A percentile compares a stretch with the other conserved stretches of the same genome.
phyloP scores from a whole-genome alignment of 2,113 vertebrate genomes.

The Shinisaurus crocodilurus region DNA sequence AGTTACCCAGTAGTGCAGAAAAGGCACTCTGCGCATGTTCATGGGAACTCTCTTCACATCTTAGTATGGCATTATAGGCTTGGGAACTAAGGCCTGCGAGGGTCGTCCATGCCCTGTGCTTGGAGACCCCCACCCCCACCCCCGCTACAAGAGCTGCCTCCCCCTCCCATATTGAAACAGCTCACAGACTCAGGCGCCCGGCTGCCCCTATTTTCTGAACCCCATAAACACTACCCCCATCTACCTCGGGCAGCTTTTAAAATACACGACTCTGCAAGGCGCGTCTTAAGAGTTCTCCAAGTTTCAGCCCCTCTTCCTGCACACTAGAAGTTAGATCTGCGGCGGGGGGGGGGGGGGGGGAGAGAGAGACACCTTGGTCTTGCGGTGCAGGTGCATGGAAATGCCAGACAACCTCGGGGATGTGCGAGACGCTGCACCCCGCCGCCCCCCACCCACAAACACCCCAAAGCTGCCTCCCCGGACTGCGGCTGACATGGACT shows the following conservation, averaged over 20 bases:
- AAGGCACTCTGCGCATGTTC: background rate
- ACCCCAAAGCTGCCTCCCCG: background rate
- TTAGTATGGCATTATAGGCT: background rate
- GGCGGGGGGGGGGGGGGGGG: too few relatives aligned
- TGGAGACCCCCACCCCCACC: too few relatives aligned
- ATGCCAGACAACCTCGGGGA: background rate
- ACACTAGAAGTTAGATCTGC: background rate
- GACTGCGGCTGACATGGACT: background rate
- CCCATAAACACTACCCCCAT: accelerated
- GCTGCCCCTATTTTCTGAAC: background rate
- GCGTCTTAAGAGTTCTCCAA: background rate
- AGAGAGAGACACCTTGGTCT: background rate
- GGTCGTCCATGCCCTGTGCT: too few relatives aligned
- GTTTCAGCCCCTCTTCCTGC: slow-evolving; percentile 7
- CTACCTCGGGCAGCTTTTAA: too few relatives aligned
- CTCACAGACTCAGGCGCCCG: background rate
- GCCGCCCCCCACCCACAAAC: background rate
- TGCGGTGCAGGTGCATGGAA: background rate
- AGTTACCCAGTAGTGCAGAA: background rate
- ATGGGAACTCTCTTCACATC: background rate
- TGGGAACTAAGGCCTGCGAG: background rate
- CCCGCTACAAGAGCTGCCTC: too few relatives aligned
- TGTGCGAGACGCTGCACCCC: background rate
- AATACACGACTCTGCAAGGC: background rate
- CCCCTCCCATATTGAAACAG: too few relatives aligned